Conservation (phyloP, 2,113 vertebrate genomes). For the Arothron firmamentum region DNA sequence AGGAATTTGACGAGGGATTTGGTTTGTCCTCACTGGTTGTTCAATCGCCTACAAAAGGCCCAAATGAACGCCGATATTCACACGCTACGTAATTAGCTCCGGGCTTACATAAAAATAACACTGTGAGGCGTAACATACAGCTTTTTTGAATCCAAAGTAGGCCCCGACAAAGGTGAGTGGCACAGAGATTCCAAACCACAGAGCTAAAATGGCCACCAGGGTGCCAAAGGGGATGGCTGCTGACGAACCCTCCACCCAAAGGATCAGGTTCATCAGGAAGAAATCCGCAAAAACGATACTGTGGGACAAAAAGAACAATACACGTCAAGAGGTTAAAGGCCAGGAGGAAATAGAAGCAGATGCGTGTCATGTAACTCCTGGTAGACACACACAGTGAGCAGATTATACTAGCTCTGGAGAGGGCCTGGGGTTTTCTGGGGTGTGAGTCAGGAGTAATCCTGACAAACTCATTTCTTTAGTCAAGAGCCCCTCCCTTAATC, state of each 20-base stretch:
- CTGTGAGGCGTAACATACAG: conserved; percentile 65
- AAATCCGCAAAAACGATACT: conserved; percentile 98
- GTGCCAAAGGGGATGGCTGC: conserved; percentile 96
- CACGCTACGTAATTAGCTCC: neutral
- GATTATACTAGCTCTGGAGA: too few relatives aligned
- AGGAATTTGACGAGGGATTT: conserved; percentile 97
- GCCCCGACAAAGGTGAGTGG: conserved; percentile 94
- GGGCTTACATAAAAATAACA: neutral
- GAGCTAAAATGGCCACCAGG: conserved; percentile 90
- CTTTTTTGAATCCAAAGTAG: conserved; percentile 97
- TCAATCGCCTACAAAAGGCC: conserved; percentile 83
- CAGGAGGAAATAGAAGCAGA: neutral
- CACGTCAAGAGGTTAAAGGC: neutral
- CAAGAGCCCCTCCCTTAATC: too few relatives aligned
- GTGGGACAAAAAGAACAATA: neutral
- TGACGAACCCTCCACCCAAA: conserved; percentile 97
- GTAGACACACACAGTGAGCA: neutral
- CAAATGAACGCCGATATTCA: neutral
- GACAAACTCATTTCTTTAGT: too few relatives aligned
- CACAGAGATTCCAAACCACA: conserved; percentile 99
- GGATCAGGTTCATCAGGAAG: conserved; percentile 98
- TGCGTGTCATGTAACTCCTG: neutral
- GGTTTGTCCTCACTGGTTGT: conserved; percentile 95
- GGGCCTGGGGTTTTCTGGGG: too few relatives aligned
- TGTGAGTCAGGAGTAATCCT: too few relatives aligned